phyloP scores from a whole-genome alignment of 2,888 invertebrate species.

The Cremastinae sp. region DNA sequence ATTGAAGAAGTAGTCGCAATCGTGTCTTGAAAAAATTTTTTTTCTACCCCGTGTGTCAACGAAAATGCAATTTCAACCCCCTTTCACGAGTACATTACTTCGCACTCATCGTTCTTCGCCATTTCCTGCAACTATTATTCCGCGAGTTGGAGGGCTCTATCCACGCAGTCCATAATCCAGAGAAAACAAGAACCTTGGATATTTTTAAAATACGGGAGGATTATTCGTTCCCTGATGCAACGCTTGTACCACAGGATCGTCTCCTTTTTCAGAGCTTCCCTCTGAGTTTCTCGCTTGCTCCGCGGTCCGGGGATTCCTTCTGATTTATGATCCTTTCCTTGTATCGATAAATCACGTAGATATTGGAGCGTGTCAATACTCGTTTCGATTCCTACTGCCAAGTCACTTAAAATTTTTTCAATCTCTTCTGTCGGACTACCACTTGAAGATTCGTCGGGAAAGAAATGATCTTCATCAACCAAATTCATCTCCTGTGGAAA shows the following conservation, averaged over 20 bases:
- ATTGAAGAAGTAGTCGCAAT: neutral
- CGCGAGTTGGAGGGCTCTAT: constrained; percentile 51
- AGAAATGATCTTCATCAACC: neutral
- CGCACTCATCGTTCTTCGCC: constrained; percentile 30
- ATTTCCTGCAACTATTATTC: constrained; percentile 42
- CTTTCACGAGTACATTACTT: constrained; percentile 30
- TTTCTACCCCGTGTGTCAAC: neutral
- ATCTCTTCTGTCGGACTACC: neutral
- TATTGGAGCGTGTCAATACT: constrained; percentile 62
- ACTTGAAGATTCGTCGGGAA: constrained; percentile 4
- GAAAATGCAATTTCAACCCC: neutral
- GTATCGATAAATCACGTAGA: constrained; percentile 53
- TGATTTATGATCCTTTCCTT: constrained; percentile 27
- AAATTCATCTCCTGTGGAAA: constrained; percentile 20
- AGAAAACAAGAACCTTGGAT: constrained; percentile 66
- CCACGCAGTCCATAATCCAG: constrained; percentile 61
- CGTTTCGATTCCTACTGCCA: constrained; percentile 63
- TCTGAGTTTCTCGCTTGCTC: constrained; percentile 8
- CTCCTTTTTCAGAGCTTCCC: constrained; percentile 35
- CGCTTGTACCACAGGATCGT: constrained; percentile 68
- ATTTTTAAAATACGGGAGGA: constrained; percentile 68
- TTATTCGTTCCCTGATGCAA: constrained; percentile 65
- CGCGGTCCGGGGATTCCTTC: constrained; percentile 2
- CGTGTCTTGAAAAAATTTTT: neutral
- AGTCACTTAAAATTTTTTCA: constrained; percentile 45